Evolutionary conservation across 2,888 invertebrate genomes (phyloP), one percentile per base, ranked within the genome.

Genomic region (Watsonalla binaria): DNA sequence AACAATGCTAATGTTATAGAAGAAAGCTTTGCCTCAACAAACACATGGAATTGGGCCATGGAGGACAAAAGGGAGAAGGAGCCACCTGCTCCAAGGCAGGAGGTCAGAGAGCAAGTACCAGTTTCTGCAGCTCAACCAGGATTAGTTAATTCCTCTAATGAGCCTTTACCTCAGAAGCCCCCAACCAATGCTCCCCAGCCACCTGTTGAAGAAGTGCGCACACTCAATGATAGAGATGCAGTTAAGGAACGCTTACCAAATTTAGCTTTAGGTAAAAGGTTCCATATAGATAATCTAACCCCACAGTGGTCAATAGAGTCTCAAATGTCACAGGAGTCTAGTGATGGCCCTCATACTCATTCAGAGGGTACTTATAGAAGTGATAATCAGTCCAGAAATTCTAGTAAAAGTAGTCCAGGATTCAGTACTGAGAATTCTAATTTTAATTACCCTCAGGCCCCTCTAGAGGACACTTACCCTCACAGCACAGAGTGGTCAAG

Each of bases 261-360:
- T 68, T 78, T 91, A 66, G 90, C 83, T 46, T 61, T 86, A 49
- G 90, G 86, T 42, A 91, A 86, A 60, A 78, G 87, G 46, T 80
- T 85, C 55, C 82, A 89, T 64, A 70, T 86, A 68, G 84, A 87
- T 47, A 85, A 84, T 72, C 71, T 87, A 63, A 85, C 93, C 15
- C 93, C 93, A 2, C 93, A 93, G 65, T 93, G 93, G 93, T 93
- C 93, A 6, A 92, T 92, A 53, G 94, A 94, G 72, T 93, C 93
- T 42, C 93, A 93, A 74, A 91, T 93, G 80, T 93, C 93, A 8
- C 93, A 93, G 72, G 93, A 93, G 65, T 93, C 93, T 2, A 93
- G 93, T 58, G 93, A 93, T 66, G 92, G 93, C 39, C 84, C 92
- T 24, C 83, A 92, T 45, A 93, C 92, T 51, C 92, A 92, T 9